Evolutionary conservation across 2,888 invertebrate genomes (phyloP).

Genomic region (Lasioglossum villosulum): DNA sequence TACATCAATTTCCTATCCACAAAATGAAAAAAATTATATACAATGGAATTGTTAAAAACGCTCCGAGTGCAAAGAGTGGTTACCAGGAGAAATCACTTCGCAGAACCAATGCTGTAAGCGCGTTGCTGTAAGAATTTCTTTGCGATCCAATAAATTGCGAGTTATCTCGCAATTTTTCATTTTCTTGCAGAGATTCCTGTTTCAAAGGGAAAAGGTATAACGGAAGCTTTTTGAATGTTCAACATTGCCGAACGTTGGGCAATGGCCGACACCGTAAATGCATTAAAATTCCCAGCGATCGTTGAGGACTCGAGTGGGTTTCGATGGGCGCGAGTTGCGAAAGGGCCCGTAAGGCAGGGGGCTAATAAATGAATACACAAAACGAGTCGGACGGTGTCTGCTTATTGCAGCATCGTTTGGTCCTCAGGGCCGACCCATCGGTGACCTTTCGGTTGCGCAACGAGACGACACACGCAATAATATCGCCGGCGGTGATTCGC

Average conservation of each 20-base stretch:
- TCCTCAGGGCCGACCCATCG: constrained; percentile 30
- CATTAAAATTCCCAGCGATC: constrained; percentile 6
- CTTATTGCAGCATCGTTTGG: constrained; percentile 25
- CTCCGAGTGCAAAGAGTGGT: no score
- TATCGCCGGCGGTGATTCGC: constrained; percentile 28
- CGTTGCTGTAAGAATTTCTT: not conserved
- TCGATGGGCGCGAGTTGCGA: not conserved
- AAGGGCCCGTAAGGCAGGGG: not conserved
- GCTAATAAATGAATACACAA: constrained; percentile 8
- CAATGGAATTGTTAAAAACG: no score
- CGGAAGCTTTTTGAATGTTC: not conserved
- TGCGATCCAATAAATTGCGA: not conserved
- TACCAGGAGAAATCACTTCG: not conserved
- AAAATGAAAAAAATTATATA: no score
- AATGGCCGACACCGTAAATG: not conserved
- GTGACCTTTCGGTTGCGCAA: constrained; percentile 44
- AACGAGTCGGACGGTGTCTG: constrained; percentile 19
- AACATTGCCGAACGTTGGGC: not conserved
- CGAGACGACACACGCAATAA: constrained; percentile 34
- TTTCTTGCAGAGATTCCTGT: not conserved
- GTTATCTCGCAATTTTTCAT: not conserved
- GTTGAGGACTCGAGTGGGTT: not conserved
- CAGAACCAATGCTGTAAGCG: not conserved
- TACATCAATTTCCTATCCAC: no score
- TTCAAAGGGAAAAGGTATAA: not conserved